A percentile compares a stretch with the other conserved stretches of the same genome.
Conservation (phyloP, 2,113 vertebrate genomes). For the Vidua macroura region DNA sequence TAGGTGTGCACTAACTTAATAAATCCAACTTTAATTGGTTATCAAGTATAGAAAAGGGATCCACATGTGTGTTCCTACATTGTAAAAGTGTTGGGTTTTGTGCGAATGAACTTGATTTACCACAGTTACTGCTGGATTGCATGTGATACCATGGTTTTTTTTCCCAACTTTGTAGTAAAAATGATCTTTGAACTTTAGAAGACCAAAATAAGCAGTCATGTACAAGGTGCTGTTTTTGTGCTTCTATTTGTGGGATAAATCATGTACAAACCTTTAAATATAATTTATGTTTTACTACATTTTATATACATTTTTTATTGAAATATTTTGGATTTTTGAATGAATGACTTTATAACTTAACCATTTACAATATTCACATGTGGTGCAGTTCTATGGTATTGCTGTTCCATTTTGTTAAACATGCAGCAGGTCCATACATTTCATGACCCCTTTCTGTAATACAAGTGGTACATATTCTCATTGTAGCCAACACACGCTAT, state of each 20-base stretch:
- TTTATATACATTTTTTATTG: conserved; percentile 69
- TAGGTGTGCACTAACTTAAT: conserved; percentile 67
- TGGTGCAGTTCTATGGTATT: conserved; percentile 54
- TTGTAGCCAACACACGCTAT: conserved; percentile 32
- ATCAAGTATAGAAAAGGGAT: conserved; percentile 33
- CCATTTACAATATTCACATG: conserved; percentile 63
- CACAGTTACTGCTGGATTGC: conserved; percentile 55
- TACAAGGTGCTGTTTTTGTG: conserved; percentile 65
- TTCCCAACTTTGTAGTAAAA: conserved; percentile 37
- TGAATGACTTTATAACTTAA: conserved; percentile 74
- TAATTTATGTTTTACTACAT: conserved; percentile 86
- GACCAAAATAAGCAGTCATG: conserved; percentile 60
- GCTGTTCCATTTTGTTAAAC: conserved; percentile 37
- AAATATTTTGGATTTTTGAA: conserved; percentile 66
- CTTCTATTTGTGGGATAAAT: conserved; percentile 65
- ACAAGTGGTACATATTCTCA: not conserved
- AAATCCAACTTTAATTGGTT: conserved; percentile 50
- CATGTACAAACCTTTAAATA: conserved; percentile 81
- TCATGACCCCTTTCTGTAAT: conserved; percentile 52
- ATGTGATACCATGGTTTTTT: conserved; percentile 16
- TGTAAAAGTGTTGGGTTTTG: conserved; percentile 6
- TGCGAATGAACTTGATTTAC: conserved; percentile 39
- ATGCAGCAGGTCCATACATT: conserved; percentile 71
- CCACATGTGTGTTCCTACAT: conserved; percentile 3
- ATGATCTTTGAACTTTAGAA: conserved; percentile 37